Evolutionary conservation across 1,140 invertebrate species (phyloP).

Genomic region (Drosophila repleta): DNA sequence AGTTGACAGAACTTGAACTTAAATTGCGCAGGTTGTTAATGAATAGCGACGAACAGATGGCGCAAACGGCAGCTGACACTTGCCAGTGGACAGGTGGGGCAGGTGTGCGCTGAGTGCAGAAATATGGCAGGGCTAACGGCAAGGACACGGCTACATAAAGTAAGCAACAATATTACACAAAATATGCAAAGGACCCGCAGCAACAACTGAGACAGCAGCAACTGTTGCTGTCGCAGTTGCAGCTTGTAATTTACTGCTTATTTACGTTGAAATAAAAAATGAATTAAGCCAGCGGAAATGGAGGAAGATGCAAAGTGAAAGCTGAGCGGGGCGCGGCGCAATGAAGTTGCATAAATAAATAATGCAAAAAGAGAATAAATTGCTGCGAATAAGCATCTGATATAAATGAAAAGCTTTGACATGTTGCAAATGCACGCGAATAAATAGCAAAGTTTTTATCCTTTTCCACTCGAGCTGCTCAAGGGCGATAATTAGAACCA

Average conservation of each 20-base stretch:
- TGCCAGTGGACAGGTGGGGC: background rate
- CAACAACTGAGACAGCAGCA: slow-evolving; percentile 11
- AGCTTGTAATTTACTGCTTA: slow-evolving; percentile 77
- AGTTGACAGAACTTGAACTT: slow-evolving; percentile 40
- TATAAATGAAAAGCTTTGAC: slow-evolving; percentile 74
- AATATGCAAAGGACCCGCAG: slow-evolving; percentile 59
- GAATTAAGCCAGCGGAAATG: slow-evolving; percentile 67
- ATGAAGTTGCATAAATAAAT: slow-evolving; percentile 66
- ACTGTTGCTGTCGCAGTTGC: slow-evolving; percentile 33
- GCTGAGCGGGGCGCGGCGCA: slow-evolving; percentile 12
- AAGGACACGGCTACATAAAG: slow-evolving; percentile 18
- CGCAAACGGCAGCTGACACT: too few species aligned
- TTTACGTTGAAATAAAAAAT: slow-evolving; percentile 78
- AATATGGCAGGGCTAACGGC: slow-evolving; percentile 39
- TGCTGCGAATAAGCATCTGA: slow-evolving; percentile 24
- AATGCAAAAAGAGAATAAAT: slow-evolving; percentile 39
- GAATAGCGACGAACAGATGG: slow-evolving; percentile 1
- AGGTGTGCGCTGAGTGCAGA: slow-evolving; percentile 24
- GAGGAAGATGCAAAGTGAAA: slow-evolving; percentile 12
- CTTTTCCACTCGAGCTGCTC: background rate
- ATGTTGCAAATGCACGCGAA: slow-evolving; percentile 55
- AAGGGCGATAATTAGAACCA: slow-evolving; percentile 48
- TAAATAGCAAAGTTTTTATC: slow-evolving; percentile 37
- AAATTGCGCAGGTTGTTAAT: slow-evolving; percentile 31
- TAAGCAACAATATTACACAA: slow-evolving; percentile 35